Evolutionary conservation across 2,888 invertebrate species (phyloP), one percentile per base, ranked within the genome.

Genomic region (Kuschelorhynchus macadamiae): DNA sequence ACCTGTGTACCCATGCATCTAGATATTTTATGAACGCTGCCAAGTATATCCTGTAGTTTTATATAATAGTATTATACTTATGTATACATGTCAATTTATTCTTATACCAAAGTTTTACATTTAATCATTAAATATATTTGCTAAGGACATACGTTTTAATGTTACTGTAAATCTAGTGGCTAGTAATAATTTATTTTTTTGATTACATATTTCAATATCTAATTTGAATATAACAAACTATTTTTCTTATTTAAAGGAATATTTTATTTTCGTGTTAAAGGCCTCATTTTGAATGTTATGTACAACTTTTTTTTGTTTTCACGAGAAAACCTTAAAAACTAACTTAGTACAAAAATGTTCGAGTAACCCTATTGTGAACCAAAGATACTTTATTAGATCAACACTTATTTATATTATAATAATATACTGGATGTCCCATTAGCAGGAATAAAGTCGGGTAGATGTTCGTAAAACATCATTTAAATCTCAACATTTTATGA

Each of bases 231-330:
- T 49, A 16, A 17, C 21, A n/a, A 20, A 33, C 33, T 50, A 33
- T 25, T 49, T n/a, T 18, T 49, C 32, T 8, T 50, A 25, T 11
- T 17, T 16, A 9, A 9, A 36, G 36, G 18, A 42, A 33, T 56
- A 30, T n/a, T 44, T 17, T 33, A 9, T 42, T 21, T 55, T 1
- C 11, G 8, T 20, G 20, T 30, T 18, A 32, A 56, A 56, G 56
- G 56, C 56, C 56, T 42, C 56, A 9, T 56, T 30, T 21, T 32
- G 17, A 56, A 56, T 25, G 30, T 25, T 56, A 44, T 56, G 3
- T 56, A 44, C 44, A 52, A 11, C 50, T 52, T 49, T 12, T 47
- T 52, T 50, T 50, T 33, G 50, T 18, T 47, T 47, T 32, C 30
- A 33, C 12, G 12, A 33, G 1, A n/a, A 2, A 33, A 1, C 12